Evolutionary conservation across 2,797 vertebrate species (phyloP), one percentile per base, ranked within the genome.

Genomic region (Prionace glauca): DNA sequence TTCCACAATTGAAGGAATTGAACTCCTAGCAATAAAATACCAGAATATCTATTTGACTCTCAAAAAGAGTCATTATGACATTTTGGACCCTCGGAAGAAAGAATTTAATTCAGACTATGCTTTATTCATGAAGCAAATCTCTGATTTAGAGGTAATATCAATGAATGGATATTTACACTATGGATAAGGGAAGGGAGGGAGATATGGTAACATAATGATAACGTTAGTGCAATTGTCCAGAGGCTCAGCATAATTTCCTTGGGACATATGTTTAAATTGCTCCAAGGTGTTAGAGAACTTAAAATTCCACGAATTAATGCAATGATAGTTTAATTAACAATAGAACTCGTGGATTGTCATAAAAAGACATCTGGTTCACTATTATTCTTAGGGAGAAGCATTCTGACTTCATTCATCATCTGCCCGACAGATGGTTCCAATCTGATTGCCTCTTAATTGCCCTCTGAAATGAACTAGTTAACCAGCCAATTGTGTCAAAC

Each of bases 1-100:
- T 95, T 98, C 98, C 84, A 97, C 98, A 22, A 97, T 98, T 0
- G 98, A 98, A 96, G 98, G 98, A 62, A 97, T 98, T 96, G 98
- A 98, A 95, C 96, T 94, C 95, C 96, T 98, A 95, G 97, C 98
- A 96, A 96, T 97, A 96, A 97, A 98, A 96, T 98, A 98, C 96
- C 97, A 97, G 96, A 98, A 97, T 94, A 96, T 98, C n/a, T 97
- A 97, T 96, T 97, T 97, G 93, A 97, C 96, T 67, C 96, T 98
- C 96, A 98, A 98, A 97, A 98, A 97, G 96, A 98, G 97, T 95
- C 97, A 97, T 5, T 98, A 98, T 96, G 98, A 99, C 50, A 97
- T 98, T 77, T 97, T 98, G 96, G 97, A 98, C 96, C 98, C 97
- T 95, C 97, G 96, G 74, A 97, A 96, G 96, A 96, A 96, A 95